These are phyloP conservation scores for Caranx ignobilis DNA, from an alignment of 2,113 vertebrate species.

Conservation along the genomic window DNA sequence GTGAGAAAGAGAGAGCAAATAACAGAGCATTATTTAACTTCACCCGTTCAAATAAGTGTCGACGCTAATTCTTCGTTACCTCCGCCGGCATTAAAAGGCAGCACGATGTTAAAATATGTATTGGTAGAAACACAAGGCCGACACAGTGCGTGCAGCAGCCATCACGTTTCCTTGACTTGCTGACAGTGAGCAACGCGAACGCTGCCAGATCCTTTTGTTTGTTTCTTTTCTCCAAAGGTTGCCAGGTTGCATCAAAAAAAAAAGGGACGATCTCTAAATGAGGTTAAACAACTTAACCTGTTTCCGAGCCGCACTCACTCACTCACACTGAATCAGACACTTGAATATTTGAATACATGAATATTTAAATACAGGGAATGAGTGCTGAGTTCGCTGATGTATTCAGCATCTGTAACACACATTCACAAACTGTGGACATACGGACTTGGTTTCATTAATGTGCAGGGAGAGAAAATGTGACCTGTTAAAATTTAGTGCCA, in stretches of 20 bases:
- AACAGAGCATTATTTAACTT: not conserved
- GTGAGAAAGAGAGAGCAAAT: not conserved
- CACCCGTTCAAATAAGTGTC: slow-evolving; percentile 3
- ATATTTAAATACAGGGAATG: not conserved
- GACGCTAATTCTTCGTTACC: slow-evolving; percentile 12
- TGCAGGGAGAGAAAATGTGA: not conserved
- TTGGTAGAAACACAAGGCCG: not conserved
- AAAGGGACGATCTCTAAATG: not conserved
- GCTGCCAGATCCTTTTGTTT: not conserved
- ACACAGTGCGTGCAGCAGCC: slow-evolving; percentile 1
- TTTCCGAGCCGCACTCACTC: slow-evolving; percentile 3
- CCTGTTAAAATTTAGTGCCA: not conserved
- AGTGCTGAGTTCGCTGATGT: not conserved
- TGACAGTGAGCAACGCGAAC: not conserved
- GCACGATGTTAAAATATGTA: not conserved
- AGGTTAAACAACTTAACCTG: not conserved
- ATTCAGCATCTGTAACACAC: not conserved
- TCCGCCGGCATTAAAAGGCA: slow-evolving; percentile 15
- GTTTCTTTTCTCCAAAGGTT: not conserved
- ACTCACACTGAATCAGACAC: not conserved
- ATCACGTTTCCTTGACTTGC: not conserved
- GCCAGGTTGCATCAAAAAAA: not conserved
- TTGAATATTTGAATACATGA: not conserved
- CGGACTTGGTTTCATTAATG: not conserved
- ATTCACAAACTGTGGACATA: no score